Conservation (phyloP, 2,888 invertebrate genomes). For the Diplazon laetatorius region DNA sequence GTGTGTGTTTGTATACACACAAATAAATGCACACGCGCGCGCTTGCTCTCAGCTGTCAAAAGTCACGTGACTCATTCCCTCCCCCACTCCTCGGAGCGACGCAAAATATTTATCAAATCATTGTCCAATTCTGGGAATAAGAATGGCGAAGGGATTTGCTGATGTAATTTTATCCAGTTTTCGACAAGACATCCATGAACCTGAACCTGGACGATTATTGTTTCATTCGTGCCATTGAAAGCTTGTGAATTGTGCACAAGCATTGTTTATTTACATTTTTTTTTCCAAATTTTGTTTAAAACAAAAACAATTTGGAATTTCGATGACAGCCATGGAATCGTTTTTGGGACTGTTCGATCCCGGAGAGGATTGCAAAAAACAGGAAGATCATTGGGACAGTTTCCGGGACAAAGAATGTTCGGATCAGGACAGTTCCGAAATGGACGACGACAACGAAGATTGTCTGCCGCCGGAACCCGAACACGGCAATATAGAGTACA, state of each 20-base stretch:
- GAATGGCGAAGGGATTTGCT: conserved; percentile 29
- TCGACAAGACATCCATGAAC: conserved; percentile 11
- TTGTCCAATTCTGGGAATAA: conserved; percentile 39
- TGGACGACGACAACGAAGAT: conserved; percentile 84
- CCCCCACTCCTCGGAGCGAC: background rate
- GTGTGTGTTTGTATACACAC: background rate
- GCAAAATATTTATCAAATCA: conserved; percentile 48
- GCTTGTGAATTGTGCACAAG: background rate
- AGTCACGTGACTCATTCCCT: conserved; percentile 55
- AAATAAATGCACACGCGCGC: background rate
- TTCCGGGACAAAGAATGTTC: conserved; percentile 82
- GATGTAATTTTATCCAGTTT: conserved; percentile 53
- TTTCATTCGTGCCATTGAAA: background rate
- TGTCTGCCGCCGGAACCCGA: conserved; percentile 95
- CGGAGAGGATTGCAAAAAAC: conserved; percentile 76
- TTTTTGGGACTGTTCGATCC: conserved; percentile 93
- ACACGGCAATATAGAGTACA: conserved; percentile 98
- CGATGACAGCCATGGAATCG: conserved; percentile 87
- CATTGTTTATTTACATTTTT: background rate
- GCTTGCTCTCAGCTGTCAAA: conserved; percentile 30
- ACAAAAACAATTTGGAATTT: background rate
- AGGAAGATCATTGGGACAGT: conserved; percentile 84
- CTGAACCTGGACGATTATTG: background rate
- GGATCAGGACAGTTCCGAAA: conserved; percentile 81
- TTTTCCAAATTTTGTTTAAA: background rate